These are phyloP conservation scores for Rhinogobius similis DNA, from an alignment of 2,113 vertebrate species.

Conservation along the genomic window DNA sequence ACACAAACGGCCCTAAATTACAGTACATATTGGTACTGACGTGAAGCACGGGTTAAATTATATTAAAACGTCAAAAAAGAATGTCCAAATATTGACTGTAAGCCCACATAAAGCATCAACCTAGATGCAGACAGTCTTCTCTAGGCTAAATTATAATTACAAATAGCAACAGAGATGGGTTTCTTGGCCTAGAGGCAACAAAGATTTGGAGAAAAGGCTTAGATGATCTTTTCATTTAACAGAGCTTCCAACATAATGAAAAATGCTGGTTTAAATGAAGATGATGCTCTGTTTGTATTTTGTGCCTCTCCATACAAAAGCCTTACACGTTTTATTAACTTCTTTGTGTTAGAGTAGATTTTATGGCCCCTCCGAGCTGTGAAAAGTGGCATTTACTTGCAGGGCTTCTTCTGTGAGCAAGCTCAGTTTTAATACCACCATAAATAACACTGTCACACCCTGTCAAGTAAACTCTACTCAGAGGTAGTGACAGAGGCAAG, in stretches of 20 bases:
- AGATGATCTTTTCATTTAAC: background rate
- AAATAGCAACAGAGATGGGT: background rate
- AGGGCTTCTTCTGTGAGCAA: slow-evolving; percentile 42
- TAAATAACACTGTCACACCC: slow-evolving; percentile 70
- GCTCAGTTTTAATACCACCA: slow-evolving; percentile 59
- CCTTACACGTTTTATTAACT: slow-evolving; percentile 30
- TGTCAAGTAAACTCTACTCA: slow-evolving; percentile 52
- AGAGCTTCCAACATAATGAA: background rate
- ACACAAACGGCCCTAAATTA: background rate
- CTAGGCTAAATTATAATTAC: background rate
- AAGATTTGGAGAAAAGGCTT: background rate
- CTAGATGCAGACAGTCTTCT: background rate
- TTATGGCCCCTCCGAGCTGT: slow-evolving; percentile 37
- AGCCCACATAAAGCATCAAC: background rate
- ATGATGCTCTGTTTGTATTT: background rate
- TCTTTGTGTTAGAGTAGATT: slow-evolving; percentile 22
- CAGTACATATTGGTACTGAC: background rate
- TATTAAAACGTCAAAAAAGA: background rate
- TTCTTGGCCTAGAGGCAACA: background rate
- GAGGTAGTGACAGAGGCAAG: slow-evolving; percentile 27
- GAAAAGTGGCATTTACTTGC: slow-evolving; percentile 49
- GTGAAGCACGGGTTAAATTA: background rate
- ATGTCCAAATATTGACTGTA: background rate
- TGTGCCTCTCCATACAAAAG: background rate
- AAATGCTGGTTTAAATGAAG: background rate